Conservation (phyloP, 2,113 vertebrate genomes). For the Ictalurus furcatus region DNA sequence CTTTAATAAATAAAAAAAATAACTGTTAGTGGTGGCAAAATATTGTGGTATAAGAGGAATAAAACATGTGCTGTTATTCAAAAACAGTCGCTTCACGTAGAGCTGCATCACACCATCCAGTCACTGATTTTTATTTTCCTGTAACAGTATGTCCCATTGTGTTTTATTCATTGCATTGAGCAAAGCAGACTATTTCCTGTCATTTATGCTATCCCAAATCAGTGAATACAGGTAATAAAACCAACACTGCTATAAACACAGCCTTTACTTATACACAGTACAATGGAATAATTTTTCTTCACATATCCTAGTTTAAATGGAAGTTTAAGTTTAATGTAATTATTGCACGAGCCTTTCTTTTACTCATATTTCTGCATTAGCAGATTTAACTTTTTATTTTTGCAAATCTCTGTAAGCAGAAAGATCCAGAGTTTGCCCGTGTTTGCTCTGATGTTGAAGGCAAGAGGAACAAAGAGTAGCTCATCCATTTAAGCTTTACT, state of each 20-base stretch:
- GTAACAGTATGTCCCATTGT: neutral
- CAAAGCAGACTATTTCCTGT: neutral
- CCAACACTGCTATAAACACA: neutral
- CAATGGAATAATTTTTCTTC: neutral
- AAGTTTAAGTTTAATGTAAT: neutral
- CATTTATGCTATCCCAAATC: neutral
- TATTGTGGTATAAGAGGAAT: too few relatives aligned
- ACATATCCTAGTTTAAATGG: neutral
- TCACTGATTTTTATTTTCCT: neutral
- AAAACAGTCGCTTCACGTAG: too few relatives aligned
- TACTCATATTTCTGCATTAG: neutral
- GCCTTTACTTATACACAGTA: neutral
- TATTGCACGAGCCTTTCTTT: neutral
- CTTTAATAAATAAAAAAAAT: neutral
- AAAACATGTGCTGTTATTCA: too few relatives aligned
- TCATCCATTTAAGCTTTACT: neutral
- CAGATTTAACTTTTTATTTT: neutral
- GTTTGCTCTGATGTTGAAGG: slow-evolving; percentile 15
- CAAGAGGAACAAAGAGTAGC: neutral
- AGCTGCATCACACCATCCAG: too few relatives aligned
- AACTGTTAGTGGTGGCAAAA: neutral
- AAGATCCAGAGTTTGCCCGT: neutral
- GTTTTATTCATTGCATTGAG: neutral
- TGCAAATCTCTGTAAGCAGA: neutral
- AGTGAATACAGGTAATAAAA: neutral